These are phyloP conservation scores for Rhombomys opimus DNA, from an alignment of 2,113 vertebrate genomes.

Conservation along the genomic window DNA sequence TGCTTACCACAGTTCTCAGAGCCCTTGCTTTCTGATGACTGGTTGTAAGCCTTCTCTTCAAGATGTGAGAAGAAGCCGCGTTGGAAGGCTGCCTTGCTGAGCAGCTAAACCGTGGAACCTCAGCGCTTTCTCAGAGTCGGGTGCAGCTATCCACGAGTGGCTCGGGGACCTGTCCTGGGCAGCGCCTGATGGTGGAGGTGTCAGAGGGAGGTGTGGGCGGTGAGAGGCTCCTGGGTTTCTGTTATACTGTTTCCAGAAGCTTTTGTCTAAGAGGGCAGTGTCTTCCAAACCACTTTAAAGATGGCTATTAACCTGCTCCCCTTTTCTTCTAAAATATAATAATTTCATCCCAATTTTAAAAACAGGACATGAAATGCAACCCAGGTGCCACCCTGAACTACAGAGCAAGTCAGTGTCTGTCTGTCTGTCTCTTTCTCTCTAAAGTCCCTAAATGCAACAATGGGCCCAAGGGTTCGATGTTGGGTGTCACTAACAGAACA, in stretches of 20 bases:
- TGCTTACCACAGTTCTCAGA: neutral
- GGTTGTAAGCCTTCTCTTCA: neutral
- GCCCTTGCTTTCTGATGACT: neutral
- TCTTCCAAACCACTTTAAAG: neutral
- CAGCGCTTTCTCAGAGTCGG: neutral
- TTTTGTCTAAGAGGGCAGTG: neutral
- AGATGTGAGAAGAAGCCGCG: accelerated
- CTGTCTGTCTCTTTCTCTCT: neutral
- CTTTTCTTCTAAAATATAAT: constrained; percentile 29
- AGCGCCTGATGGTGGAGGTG: neutral
- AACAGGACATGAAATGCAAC: neutral
- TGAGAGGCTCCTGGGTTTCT: neutral
- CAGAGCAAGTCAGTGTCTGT: neutral
- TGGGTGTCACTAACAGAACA: neutral
- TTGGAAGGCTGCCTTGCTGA: neutral
- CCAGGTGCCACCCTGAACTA: neutral
- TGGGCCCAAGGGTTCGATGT: neutral
- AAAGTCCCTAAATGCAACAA: neutral
- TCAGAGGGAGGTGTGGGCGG: neutral
- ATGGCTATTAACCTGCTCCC: neutral
- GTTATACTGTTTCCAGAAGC: neutral
- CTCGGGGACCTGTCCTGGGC: neutral
- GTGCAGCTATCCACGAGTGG: neutral
- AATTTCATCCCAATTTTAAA: neutral
- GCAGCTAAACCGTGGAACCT: neutral